Conservation (phyloP, 2,113 vertebrate species). For the Macroglossus sobrinus region DNA sequence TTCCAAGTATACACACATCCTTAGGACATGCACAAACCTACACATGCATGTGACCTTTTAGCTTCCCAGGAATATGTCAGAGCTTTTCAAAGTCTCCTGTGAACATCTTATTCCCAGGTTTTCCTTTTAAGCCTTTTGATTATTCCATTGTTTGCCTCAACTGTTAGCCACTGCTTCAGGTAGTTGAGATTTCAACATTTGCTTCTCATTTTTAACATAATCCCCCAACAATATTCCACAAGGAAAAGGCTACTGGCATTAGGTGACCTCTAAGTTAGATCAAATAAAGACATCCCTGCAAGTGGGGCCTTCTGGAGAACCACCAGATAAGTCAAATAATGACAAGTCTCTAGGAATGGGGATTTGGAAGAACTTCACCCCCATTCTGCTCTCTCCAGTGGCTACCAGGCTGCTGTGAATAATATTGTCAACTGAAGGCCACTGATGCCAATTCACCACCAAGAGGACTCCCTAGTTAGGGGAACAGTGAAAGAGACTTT, state of each 20-base stretch:
- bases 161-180: background rate
- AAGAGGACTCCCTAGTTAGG: too few species aligned
- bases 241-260: background rate
- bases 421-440: too few species aligned
- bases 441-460: too few species aligned
- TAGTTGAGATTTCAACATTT: background rate
- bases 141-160: background rate
- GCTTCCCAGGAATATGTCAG: background rate
- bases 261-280: background rate
- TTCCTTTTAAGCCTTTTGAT: background rate
- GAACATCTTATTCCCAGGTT: background rate
- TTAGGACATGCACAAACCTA: background rate
- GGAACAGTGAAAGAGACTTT: too few species aligned
- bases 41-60: background rate
- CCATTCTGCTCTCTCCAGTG: background rate
- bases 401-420: background rate
- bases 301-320: background rate
- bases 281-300: background rate
- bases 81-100: background rate
- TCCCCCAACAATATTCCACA: background rate
- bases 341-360: background rate
- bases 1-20: background rate
- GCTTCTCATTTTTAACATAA: background rate
- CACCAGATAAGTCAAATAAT: slow-evolving; percentile 5
- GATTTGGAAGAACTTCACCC: background rate